Conservation (phyloP, 2,797 vertebrate genomes). For the Aeoliscus strigatus region DNA sequence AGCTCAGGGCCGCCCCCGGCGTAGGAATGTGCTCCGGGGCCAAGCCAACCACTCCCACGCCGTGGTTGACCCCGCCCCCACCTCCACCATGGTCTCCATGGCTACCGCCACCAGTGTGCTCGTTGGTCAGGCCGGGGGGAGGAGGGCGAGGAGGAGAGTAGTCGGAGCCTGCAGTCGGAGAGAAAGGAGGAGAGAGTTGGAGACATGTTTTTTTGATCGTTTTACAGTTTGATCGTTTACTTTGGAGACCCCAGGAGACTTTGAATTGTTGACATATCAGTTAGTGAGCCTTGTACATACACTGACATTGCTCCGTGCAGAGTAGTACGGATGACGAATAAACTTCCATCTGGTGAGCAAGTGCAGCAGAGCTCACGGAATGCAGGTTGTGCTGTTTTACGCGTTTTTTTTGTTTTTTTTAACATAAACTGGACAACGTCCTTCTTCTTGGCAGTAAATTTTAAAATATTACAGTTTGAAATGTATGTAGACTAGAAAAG, state of each 20-base stretch:
- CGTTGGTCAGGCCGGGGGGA: constrained; percentile 77
- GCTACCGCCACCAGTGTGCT: constrained; percentile 65
- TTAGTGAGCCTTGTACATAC: constrained; percentile 18
- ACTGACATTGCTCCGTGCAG: constrained; percentile 16
- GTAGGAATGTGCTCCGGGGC: constrained; percentile 94
- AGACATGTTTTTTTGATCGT: too few relatives aligned
- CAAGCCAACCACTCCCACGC: constrained; percentile 83
- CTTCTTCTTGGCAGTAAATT: too few relatives aligned
- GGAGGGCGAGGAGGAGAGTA: constrained; percentile 85
- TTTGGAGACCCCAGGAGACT: constrained; percentile 20
- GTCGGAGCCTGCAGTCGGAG: constrained; percentile 75
- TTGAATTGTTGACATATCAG: constrained; percentile 28
- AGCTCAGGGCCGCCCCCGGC: constrained; percentile 90
- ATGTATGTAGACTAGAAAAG: too few relatives aligned
- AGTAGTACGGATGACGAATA: constrained; percentile 25
- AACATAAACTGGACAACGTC: too few relatives aligned
- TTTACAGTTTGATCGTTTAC: constrained; percentile 22
- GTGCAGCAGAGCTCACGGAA: constrained; percentile 28
- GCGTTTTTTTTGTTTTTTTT: too few relatives aligned
- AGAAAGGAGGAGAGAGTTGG: constrained; percentile 40
- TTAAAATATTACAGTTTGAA: background rate
- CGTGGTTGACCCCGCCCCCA: constrained; percentile 62
- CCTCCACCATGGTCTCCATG: constrained; percentile 78
- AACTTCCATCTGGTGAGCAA: constrained; percentile 31
- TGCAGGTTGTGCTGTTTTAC: constrained; percentile 17